A percentile compares a stretch with the other conserved stretches of the same genome.
Conservation (phyloP, 2,113 vertebrate species). For the Lampris megalopsis region DNA sequence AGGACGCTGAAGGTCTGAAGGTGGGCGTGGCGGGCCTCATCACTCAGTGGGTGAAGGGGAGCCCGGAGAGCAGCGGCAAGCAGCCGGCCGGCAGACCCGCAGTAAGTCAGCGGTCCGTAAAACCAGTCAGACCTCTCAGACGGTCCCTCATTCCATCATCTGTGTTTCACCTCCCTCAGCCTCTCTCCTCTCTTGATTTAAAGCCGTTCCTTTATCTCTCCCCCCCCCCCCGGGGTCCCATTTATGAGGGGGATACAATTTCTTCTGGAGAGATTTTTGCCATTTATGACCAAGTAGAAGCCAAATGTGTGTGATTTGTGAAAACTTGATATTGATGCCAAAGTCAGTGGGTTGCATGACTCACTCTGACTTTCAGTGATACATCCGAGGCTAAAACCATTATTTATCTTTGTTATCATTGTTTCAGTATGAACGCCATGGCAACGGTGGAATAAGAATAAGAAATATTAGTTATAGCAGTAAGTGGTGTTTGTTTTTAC, state of each 20-base stretch:
- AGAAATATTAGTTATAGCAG: no score
- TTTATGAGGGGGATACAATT: background rate
- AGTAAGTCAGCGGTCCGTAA: slow-evolving; percentile 66
- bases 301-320: background rate
- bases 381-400: background rate
- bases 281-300: background rate
- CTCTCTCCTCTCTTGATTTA: background rate
- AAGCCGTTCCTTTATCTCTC: background rate
- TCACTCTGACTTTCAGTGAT: background rate
- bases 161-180: no score
- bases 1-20: slow-evolving; percentile 83
- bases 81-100: slow-evolving; percentile 53
- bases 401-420: background rate
- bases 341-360: background rate
- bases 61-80: slow-evolving; percentile 65
- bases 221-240: background rate
- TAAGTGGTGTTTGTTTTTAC: no score
- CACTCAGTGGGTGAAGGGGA: slow-evolving; percentile 83
- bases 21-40: slow-evolving; percentile 84
- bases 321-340: background rate
- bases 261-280: background rate
- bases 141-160: no score
- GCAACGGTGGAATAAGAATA: no score
- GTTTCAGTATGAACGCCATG: background rate
- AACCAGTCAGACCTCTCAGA: background rate